These are phyloP conservation scores for cattle (Bos taurus) DNA, from an alignment of 2,113 vertebrate genomes.

Conservation along the genomic window ARS-UCD2.0 NC_037335.1:11569001-11569500, in stretches of 20 bases:
- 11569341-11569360: not conserved
- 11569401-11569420: not conserved
- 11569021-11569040: not conserved
- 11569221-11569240: not conserved
- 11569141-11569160: not conserved
- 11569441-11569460: slow-evolving; percentile 71
- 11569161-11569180: not conserved
- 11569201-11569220: not conserved
- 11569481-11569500: slow-evolving; percentile 71
- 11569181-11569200: not conserved
- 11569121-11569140: not conserved
- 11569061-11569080: not conserved
- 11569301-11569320: not conserved
- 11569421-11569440: not conserved
- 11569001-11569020: not conserved
- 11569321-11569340: not conserved
- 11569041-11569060: not conserved
- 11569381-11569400: not conserved
- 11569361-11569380: not conserved
- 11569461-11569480: slow-evolving; percentile 72
- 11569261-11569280: not conserved
- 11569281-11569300: not conserved
- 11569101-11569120: not conserved
- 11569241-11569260: not conserved
- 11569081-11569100: not conserved